These are phyloP conservation scores for Aleiodes alternator DNA, from an alignment of 2,888 invertebrate genomes.

Conservation along the genomic window DNA sequence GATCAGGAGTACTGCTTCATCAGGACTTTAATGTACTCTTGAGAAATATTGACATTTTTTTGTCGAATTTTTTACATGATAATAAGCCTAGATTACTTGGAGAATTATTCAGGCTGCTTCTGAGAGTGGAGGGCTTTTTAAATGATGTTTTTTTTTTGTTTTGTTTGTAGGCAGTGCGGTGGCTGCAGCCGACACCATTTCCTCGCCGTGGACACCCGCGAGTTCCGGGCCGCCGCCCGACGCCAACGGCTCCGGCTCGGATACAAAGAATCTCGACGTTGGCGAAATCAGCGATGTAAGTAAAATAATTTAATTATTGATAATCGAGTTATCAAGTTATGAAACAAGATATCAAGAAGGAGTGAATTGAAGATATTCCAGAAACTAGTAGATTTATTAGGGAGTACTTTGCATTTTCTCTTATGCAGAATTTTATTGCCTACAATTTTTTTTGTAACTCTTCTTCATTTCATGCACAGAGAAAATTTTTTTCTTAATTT, in stretches of 20 bases:
- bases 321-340: background rate
- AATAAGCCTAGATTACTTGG: too few species aligned
- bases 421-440: too few species aligned
- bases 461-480: too few species aligned
- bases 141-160: constrained; percentile 44
- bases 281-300: constrained; percentile 93
- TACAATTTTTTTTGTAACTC: too few species aligned
- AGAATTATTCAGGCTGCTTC: too few species aligned
- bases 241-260: constrained; percentile 94
- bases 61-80: background rate
- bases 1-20: background rate
- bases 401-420: too few species aligned
- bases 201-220: constrained; percentile 97
- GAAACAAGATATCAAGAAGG: background rate
- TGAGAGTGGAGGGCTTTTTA: background rate
- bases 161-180: constrained; percentile 80
- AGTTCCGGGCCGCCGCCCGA: constrained; percentile 90
- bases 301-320: constrained; percentile 56
- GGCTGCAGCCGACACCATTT: constrained; percentile 94
- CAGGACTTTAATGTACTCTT: background rate
- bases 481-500: too few species aligned
- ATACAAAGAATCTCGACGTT: constrained; percentile 93
- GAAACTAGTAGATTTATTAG: too few species aligned
- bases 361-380: too few species aligned
- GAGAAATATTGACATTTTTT: background rate